These are phyloP conservation scores for Acanthiza pusilla DNA, from an alignment of 2,797 vertebrate genomes.

Conservation along the genomic window DNA sequence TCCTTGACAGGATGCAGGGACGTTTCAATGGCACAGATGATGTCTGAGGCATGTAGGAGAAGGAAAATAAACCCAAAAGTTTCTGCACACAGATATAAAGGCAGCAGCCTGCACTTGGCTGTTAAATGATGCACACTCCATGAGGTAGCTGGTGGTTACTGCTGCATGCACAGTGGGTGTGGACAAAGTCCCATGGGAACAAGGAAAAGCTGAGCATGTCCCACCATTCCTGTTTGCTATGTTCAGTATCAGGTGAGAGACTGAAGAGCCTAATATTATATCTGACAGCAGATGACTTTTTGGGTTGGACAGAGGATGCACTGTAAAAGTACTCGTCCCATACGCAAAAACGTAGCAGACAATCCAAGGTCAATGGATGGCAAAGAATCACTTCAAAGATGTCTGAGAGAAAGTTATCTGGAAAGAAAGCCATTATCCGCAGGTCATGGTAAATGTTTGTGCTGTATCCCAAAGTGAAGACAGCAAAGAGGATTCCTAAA, in stretches of 20 bases:
- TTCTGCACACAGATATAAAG: neutral
- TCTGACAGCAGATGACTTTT: neutral
- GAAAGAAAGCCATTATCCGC: neutral
- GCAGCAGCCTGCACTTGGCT: neutral
- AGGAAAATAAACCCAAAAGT: neutral
- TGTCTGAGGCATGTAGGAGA: neutral
- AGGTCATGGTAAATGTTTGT: neutral
- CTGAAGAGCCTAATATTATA: neutral
- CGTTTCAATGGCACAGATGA: neutral
- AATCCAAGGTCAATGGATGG: neutral
- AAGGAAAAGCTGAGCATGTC: rapidly evolving
- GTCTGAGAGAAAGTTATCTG: neutral
- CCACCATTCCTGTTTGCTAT: neutral
- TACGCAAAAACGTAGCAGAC: neutral
- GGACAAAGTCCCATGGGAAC: neutral
- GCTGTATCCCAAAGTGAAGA: neutral
- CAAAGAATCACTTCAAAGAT: neutral
- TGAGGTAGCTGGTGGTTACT: neutral
- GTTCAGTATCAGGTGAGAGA: neutral
- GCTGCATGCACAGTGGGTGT: neutral
- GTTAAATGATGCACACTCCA: neutral
- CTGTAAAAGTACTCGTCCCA: neutral
- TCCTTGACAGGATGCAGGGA: neutral
- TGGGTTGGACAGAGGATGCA: neutral
- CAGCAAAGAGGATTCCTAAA: neutral